Evolutionary conservation across 2,113 vertebrate genomes (phyloP).

Genomic region (Casuarius casuarius): DNA sequence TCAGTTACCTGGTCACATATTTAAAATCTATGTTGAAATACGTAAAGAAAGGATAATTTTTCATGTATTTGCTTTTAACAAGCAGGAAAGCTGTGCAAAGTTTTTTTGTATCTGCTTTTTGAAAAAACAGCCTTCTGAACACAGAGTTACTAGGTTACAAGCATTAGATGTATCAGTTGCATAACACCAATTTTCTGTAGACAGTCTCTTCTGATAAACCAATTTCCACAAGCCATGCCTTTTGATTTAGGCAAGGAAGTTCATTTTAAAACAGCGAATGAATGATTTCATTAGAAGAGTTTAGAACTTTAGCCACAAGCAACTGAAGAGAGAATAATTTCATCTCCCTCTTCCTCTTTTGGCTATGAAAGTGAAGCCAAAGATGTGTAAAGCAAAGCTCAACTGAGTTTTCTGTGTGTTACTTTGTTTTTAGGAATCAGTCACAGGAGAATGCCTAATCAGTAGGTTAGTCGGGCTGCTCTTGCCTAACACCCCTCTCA

Average conservation of each 20-base stretch:
- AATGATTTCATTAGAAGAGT: neutral
- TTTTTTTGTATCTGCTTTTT: neutral
- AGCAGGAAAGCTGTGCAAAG: neutral
- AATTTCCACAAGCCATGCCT: neutral
- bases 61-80: neutral
- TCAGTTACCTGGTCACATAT: neutral
- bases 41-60: neutral
- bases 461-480: neutral
- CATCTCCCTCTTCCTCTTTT: neutral
- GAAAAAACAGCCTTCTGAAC: neutral
- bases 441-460: neutral
- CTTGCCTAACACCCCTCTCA: neutral
- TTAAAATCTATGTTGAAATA: neutral
- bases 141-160: neutral
- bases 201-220: neutral
- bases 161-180: neutral
- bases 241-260: neutral
- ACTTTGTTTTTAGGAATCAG: neutral
- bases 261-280: neutral
- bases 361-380: neutral
- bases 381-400: neutral
- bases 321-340: neutral
- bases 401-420: neutral
- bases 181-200: neutral
- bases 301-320: neutral